A percentile compares a stretch with the other conserved stretches of the same genome.
phyloP scores from a whole-genome alignment of 2,888 invertebrate species.

The Bibio marci region DNA sequence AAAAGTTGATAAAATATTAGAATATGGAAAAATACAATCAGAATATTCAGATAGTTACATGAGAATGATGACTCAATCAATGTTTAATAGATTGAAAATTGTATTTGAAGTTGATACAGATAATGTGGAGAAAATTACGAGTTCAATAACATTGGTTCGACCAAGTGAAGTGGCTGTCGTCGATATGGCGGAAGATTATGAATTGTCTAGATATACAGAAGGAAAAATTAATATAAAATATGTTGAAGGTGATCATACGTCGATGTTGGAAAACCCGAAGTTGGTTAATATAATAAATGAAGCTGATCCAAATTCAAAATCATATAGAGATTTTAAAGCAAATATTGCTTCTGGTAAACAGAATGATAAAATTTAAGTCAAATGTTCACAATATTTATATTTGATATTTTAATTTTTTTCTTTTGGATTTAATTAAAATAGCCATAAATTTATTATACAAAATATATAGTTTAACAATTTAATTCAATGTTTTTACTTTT shows the following conservation, averaged over 20 bases:
- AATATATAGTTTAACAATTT: too few relatives aligned
- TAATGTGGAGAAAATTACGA: slow-evolving; percentile 32
- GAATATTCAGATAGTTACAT: slow-evolving; percentile 29
- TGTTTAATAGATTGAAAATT: slow-evolving; percentile 38
- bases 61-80: slow-evolving; percentile 24
- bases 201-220: slow-evolving; percentile 39
- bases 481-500: too few relatives aligned
- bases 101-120: slow-evolving; percentile 29
- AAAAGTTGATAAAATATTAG: slow-evolving; percentile 34
- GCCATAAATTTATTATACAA: too few relatives aligned
- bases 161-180: slow-evolving; percentile 40
- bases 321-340: slow-evolving; percentile 1
- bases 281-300: slow-evolving; percentile 44
- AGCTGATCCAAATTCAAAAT: slow-evolving; percentile 18
- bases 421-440: too few relatives aligned
- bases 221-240: slow-evolving; percentile 39
- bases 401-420: too few relatives aligned
- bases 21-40: slow-evolving; percentile 26
- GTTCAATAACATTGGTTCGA: slow-evolving; percentile 42
- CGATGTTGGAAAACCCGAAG: slow-evolving; percentile 47
- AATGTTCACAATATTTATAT: too few relatives aligned
- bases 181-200: slow-evolving; percentile 45
- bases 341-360: slow-evolving; percentile 3
- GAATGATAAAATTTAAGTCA: too few relatives aligned
- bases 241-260: slow-evolving; percentile 55